Evolutionary conservation across 53 echinoderm and acorn worm genomes (phyloP), one percentile per base, ranked within the genome.

Genomic region (Paelopatides confundens): DNA sequence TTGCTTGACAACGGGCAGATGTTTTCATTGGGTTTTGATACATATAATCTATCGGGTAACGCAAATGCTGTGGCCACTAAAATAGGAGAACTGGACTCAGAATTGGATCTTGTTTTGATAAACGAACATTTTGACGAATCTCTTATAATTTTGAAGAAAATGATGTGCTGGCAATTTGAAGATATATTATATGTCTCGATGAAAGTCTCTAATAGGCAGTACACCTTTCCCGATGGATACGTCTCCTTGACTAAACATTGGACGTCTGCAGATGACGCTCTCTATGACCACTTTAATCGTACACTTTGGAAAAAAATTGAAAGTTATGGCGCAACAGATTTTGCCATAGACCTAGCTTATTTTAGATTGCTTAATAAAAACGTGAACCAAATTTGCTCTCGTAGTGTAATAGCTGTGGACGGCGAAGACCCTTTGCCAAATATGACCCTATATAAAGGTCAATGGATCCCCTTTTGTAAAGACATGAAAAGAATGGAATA

Each of bases 41-140:
- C 43, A 12, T 43, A 43, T 43, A 43, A 8, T 10, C 43, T 10
- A 43, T 43, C 43, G 12, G 12, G 12, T 43, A 12, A 43, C 43
- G 43, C 8, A 43, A 12, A 43, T 43, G 43, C 43, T 12, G 43
- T 43, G 43, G 43, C 43, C 43, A 43, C 8, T 8, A 43, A 43
- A 17, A 92, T 94, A 35, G 29, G 65, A 0, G 34, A 69, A 8
- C 35, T 94, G 31, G 86, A 82, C 27, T n/a, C 76, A 27, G 87
- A 92, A 21, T 87, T 94, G 27, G 90, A 94, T 79, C 62, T 94
- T 9, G 87, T 94, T 23, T 26, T 94, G 70, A 90, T 94, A 9
- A 90, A 51, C 0, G 94, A 94, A 64, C 92, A 94, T 49, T 86
- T 92, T 40, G 94, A 94, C 36, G 89, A 94, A 84, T 94, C 94